Percentiles rank a stretch among this genome's conserved stretches.
These are phyloP conservation scores for Vidua macroura DNA, from an alignment of 2,113 vertebrate species.

Conservation along the genomic window DNA sequence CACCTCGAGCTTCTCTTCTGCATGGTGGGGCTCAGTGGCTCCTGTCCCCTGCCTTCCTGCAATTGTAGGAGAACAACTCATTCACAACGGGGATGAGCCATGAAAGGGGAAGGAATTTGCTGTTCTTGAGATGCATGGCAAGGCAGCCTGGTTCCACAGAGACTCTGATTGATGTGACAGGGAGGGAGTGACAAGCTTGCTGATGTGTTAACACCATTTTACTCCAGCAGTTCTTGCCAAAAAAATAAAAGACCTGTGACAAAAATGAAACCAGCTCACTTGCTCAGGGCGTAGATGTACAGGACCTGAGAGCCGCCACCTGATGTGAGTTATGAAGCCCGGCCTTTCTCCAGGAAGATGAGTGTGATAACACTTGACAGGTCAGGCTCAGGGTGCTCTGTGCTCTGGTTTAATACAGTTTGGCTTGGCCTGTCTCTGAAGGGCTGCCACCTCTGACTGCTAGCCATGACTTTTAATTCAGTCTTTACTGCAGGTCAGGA, in stretches of 20 bases:
- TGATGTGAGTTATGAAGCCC: slow-evolving; percentile 25
- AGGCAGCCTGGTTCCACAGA: neutral
- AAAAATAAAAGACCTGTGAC: slow-evolving; percentile 36
- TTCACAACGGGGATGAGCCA: fast-evolving
- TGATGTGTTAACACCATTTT: slow-evolving; percentile 40
- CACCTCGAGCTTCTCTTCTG: neutral
- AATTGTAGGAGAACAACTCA: neutral
- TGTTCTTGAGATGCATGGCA: neutral
- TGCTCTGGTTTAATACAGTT: neutral
- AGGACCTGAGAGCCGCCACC: neutral
- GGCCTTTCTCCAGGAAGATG: neutral
- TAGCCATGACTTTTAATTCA: slow-evolving; percentile 44
- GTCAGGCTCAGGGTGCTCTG: slow-evolving; percentile 10
- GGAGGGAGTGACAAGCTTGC: slow-evolving; percentile 43
- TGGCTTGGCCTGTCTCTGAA: slow-evolving; percentile 16
- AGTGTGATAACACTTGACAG: neutral
- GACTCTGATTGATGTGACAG: slow-evolving; percentile 56
- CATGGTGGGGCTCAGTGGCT: fast-evolving
- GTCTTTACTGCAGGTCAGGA: slow-evolving; percentile 39
- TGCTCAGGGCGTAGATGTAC: neutral
- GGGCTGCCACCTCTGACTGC: slow-evolving; percentile 16
- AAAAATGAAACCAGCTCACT: neutral
- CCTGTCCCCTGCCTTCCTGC: neutral
- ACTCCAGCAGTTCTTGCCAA: slow-evolving; percentile 20
- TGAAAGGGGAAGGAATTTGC: neutral